phyloP scores from a whole-genome alignment of 2,888 invertebrate species.

The Nemotelus pantherinus region DNA sequence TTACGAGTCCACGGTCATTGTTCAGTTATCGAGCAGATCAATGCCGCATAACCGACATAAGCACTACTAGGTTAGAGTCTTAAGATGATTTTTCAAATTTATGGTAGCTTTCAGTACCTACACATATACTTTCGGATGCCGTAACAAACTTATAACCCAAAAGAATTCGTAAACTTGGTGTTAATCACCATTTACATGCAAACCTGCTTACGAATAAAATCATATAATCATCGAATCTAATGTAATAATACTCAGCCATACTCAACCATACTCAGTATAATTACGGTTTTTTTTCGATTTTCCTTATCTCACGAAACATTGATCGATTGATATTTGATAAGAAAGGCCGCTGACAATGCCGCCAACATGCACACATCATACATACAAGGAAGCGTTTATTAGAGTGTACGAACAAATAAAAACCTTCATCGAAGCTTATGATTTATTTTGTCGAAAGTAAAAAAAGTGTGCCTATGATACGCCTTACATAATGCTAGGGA shows the following conservation, averaged over 20 bases:
- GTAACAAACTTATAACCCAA: too few relatives aligned
- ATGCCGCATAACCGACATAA: constrained; percentile 23
- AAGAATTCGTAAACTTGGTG: too few relatives aligned
- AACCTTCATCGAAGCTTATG: constrained; percentile 26
- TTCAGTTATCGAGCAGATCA: constrained; percentile 32
- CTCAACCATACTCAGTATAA: neutral
- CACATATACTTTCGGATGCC: too few relatives aligned
- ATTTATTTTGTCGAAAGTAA: neutral
- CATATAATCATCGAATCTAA: too few relatives aligned
- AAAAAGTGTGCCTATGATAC: neutral
- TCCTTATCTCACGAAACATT: neutral
- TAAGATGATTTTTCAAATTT: constrained; percentile 23
- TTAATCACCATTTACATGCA: too few relatives aligned
- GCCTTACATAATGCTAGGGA: neutral
- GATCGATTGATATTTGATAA: constrained; percentile 33
- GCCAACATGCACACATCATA: constrained; percentile 12
- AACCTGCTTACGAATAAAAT: too few relatives aligned
- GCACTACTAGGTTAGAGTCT: constrained; percentile 10
- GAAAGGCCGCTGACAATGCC: constrained; percentile 13
- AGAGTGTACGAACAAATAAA: neutral
- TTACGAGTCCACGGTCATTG: constrained; percentile 40
- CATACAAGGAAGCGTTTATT: constrained; percentile 30
- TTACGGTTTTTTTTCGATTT: neutral
- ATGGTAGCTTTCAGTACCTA: too few relatives aligned
- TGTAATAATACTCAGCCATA: too few relatives aligned